Conservation (phyloP, 2,888 invertebrate genomes). For the Polietes domitor region DNA sequence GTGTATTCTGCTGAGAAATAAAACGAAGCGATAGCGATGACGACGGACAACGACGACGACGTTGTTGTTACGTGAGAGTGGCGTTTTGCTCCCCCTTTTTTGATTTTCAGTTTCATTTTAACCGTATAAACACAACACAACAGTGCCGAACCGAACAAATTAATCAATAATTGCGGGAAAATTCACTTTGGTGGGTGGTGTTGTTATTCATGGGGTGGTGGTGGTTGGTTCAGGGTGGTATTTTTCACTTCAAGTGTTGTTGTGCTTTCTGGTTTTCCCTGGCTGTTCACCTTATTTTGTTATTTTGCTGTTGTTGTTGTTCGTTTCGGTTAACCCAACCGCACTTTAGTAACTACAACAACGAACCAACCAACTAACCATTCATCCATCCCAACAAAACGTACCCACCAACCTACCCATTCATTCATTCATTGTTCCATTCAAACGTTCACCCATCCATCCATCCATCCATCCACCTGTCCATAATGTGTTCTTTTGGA, state of each 20-base stretch:
- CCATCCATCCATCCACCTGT: constrained; percentile 10
- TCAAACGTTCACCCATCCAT: neutral
- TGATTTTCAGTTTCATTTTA: constrained; percentile 18
- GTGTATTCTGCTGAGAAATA: too few species aligned
- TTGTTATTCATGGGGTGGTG: neutral
- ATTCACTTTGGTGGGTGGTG: neutral
- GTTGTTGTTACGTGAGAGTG: neutral
- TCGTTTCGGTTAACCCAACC: constrained; percentile 3
- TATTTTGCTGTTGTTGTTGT: too few species aligned
- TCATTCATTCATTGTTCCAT: neutral
- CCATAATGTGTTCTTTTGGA: constrained; percentile 7
- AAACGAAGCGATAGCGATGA: neutral
- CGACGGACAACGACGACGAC: neutral
- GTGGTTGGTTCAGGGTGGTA: neutral
- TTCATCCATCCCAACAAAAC: constrained; percentile 9
- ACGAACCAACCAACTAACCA: neutral
- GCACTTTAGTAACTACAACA: neutral
- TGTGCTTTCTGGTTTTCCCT: neutral
- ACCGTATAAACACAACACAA: constrained; percentile 30
- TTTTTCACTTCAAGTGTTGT: constrained; percentile 22
- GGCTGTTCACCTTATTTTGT: neutral
- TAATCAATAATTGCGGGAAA: constrained; percentile 65
- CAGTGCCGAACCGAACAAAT: neutral
- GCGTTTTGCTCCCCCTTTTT: neutral
- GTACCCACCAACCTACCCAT: neutral